Conservation (phyloP, 2,888 invertebrate genomes). For the Habroteleia sp. region DNA sequence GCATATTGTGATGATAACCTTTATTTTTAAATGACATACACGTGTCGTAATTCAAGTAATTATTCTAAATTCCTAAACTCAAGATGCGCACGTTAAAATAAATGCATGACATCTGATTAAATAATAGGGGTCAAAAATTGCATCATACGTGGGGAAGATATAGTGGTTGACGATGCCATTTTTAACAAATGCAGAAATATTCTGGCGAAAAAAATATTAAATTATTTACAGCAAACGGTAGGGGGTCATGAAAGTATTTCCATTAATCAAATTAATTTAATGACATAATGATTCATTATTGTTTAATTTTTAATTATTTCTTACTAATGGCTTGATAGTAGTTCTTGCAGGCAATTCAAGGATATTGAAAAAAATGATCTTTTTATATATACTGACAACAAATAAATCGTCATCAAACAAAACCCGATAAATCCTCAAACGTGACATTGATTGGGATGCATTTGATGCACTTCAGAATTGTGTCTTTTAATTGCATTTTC, state of each 20-base stretch:
- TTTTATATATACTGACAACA: too few relatives aligned
- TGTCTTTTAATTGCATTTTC: constrained; percentile 36
- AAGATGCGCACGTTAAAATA: background rate
- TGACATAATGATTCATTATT: too few relatives aligned
- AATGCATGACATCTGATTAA: background rate
- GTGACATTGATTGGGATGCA: constrained; percentile 13
- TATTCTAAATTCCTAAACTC: background rate
- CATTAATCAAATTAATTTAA: too few relatives aligned
- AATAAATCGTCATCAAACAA: background rate
- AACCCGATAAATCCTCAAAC: constrained; percentile 8
- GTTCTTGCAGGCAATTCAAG: too few relatives aligned
- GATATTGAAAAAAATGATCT: too few relatives aligned
- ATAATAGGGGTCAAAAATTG: background rate
- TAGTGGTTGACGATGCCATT: too few relatives aligned
- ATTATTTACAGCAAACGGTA: too few relatives aligned
- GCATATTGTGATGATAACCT: background rate
- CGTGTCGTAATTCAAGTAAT: background rate
- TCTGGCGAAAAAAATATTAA: too few relatives aligned
- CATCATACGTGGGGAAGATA: background rate
- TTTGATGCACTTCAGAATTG: background rate
- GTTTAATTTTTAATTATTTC: too few relatives aligned
- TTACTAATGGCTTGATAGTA: too few relatives aligned
- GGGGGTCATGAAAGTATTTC: too few relatives aligned
- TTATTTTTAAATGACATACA: constrained; percentile 1
- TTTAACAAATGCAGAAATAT: too few relatives aligned